Evolutionary conservation across 92 coral and sea anemone species (phyloP), one percentile per base, ranked within the genome.

Genomic region (Phenganax marumi): DNA sequence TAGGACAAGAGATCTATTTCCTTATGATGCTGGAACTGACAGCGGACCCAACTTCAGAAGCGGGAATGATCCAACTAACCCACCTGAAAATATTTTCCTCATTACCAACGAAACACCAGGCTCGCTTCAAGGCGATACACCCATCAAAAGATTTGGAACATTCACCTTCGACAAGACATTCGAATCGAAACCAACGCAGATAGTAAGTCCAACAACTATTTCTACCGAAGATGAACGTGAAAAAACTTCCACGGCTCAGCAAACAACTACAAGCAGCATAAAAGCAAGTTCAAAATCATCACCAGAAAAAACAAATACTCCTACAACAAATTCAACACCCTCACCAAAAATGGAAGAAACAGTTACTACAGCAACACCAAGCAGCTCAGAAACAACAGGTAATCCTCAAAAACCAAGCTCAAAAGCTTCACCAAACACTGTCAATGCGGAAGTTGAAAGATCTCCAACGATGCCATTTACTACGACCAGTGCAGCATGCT

Each of bases 21-120:
- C 68, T 2, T 82, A 72, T 22, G 86, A 82, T 17, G 26, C 86
- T 0, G 86, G 86, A n/a, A 82, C 86, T 19, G 86, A 82, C 71
- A 82, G 62, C 26, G 86, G 86, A 8, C 63, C 52, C 23, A 49
- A 47, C 54, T 82, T 82, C 22, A 12, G 0, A 3, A 71, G 79
- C 7, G 9, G 0, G 0, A 13, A 82, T 69, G 21, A 33, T 0
- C 7, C 0, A 22, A 82, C 86, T 8, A 49, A 47, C 26, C 86
- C 86, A 9, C 48, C 58, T 3, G 80, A 17, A 46, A 58, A 82
- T 23, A 82, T 82, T 21, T 47, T 65, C 7, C 52, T 43, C 33
- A 39, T 82, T 69, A 82, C 86, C 22, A 82, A 82, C 11, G 54
- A 82, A n/a, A 82, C 76, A 77, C 79, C 70, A 21, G 68, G 79